Evolutionary conservation across 2,888 invertebrate genomes (phyloP).

Genomic region (Apotomis betuletana): DNA sequence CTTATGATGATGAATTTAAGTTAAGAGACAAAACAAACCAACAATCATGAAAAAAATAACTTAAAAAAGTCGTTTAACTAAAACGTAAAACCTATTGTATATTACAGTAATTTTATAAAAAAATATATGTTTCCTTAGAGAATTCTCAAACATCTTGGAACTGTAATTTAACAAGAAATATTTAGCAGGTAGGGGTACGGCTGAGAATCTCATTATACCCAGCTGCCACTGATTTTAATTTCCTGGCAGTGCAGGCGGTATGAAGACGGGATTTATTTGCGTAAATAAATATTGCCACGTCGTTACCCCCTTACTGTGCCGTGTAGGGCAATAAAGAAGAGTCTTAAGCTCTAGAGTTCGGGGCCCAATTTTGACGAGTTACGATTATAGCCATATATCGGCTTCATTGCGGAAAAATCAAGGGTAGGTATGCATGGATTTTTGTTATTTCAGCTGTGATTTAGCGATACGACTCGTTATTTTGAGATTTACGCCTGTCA

Average conservation of each 20-base stretch:
- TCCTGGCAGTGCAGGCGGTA: slow-evolving; percentile 38
- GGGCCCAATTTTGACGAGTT: background rate
- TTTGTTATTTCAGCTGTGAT: too few species aligned
- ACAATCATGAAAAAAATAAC: too few species aligned
- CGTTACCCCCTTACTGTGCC: slow-evolving; percentile 26
- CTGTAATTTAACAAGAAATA: slow-evolving; percentile 32
- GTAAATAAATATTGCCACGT: slow-evolving; percentile 39
- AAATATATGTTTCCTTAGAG: background rate
- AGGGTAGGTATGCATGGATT: too few species aligned
- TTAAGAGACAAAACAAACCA: too few species aligned
- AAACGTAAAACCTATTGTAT: background rate
- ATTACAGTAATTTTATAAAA: background rate
- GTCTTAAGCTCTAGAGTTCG: slow-evolving; percentile 11
- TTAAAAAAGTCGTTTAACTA: too few species aligned
- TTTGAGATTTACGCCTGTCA: too few species aligned
- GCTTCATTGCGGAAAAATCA: too few species aligned
- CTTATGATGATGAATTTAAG: too few species aligned
- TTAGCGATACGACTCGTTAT: too few species aligned
- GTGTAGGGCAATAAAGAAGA: slow-evolving; percentile 4
- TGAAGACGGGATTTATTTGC: slow-evolving; percentile 40
- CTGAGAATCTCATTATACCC: slow-evolving; percentile 37
- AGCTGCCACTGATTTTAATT: slow-evolving; percentile 41
- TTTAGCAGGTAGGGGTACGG: slow-evolving; percentile 32
- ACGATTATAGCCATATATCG: too few species aligned
- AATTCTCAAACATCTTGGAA: slow-evolving; percentile 17